Percentiles rank a stretch among this genome's conserved stretches.
These are phyloP conservation scores for Halcyon senegalensis DNA, from an alignment of 2,113 vertebrate species.

Conservation along the genomic window DNA sequence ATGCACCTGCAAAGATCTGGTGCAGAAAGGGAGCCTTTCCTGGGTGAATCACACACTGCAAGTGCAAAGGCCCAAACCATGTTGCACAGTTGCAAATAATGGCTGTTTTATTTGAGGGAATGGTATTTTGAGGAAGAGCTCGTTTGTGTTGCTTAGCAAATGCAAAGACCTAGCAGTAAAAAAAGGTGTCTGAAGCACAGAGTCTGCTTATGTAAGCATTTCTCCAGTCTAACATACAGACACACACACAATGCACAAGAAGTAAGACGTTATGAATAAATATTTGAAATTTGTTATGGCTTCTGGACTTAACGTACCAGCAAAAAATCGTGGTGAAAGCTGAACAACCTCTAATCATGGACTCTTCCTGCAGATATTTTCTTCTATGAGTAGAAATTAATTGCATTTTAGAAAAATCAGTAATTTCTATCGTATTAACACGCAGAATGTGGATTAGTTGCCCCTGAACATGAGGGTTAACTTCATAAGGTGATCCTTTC, in stretches of 20 bases:
- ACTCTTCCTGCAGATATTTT: background rate
- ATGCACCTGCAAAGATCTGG: background rate
- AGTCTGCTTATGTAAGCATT: slow-evolving; percentile 39
- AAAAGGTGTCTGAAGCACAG: background rate
- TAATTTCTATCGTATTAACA: background rate
- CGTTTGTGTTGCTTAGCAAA: background rate
- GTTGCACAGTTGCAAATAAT: background rate
- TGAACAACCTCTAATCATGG: background rate
- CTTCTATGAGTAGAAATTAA: background rate
- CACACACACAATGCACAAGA: background rate
- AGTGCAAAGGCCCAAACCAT: background rate
- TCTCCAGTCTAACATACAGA: slow-evolving; percentile 29
- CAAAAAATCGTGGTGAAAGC: background rate
- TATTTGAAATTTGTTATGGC: background rate
- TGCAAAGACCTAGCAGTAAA: background rate
- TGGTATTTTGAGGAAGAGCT: background rate
- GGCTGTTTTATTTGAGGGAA: background rate
- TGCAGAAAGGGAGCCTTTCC: background rate
- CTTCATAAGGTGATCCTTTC: background rate
- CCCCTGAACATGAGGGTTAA: background rate
- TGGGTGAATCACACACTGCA: background rate
- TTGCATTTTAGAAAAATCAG: background rate
- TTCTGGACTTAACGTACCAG: slow-evolving; percentile 19
- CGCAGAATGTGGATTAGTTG: background rate
- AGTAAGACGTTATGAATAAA: slow-evolving; percentile 41